Base-by-base conservation (phyloP, 2,888 invertebrate species). In the Siphonodentalium dalli region DNA sequence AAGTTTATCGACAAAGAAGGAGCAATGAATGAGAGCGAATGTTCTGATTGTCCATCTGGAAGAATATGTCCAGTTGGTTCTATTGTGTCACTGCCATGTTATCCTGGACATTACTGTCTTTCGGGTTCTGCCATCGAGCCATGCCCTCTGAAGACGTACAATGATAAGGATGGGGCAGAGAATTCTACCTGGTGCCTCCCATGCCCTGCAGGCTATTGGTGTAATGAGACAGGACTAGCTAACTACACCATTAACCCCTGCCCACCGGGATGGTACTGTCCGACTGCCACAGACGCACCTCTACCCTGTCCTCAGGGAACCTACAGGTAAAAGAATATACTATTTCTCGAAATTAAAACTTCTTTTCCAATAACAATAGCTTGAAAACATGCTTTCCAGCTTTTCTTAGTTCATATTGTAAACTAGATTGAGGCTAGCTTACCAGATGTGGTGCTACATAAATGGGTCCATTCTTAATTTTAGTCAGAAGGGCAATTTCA, bases 1-100 rank as follows among this genome's bases (percentile, higher is more conserved):
- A 53, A 59, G 13, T 78, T 79, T 46, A 75, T 78, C 28, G 68
- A 70, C 56, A 70, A 63, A 38, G 60, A 54, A n/a, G 79, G 79
- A 5, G 78, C 79, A 1, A 59, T 63, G 3, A 58, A 63, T 20
- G 57, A 44, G 3, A 61, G 62, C 8, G 71, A 78, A 40, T 79
- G 79, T 54, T 71, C 69, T 45, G 57, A 64, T 6, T 79, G 79
- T 54, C 78, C 77, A 0, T 75, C 75, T n/a, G 79, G 79, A 2
- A 55, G 71, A 15, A 70, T 72, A 24, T 79, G 79, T 60, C 73
- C 78, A 0, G 59, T 58, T n/a, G 71, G 70, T 31, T 71, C 75
- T 1, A 72, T 72, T n/a, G 39, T 77, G 6, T 72, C 79, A 2
- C 58, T 70, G 41, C 72, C 74, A 0, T 79, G 79, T 54, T 64